These are phyloP conservation scores for Oceanites oceanicus DNA, from an alignment of 2,113 vertebrate genomes.

Conservation along the genomic window DNA sequence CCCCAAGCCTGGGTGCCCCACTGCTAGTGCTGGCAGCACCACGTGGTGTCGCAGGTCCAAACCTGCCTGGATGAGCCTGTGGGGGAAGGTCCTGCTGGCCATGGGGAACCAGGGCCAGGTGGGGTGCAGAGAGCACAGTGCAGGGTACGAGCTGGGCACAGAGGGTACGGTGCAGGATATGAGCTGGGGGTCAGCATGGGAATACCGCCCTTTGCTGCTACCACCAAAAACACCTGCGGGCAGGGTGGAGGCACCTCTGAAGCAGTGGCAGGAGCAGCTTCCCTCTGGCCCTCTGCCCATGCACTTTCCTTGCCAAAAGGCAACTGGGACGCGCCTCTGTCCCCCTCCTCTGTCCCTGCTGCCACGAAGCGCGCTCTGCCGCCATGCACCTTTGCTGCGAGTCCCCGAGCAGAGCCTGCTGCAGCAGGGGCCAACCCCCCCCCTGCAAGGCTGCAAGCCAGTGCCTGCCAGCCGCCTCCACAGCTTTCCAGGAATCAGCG, in stretches of 20 bases:
- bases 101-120: rapidly evolving
- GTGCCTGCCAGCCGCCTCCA: not conserved
- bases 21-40: not conserved
- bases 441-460: rapidly evolving
- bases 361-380: not conserved
- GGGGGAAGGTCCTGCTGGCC: rapidly evolving
- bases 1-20: not conserved
- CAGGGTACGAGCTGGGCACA: rapidly evolving
- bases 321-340: rapidly evolving
- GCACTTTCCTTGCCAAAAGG: not conserved
- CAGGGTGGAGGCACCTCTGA: not conserved
- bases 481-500: not conserved
- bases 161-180: not conserved
- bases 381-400: rapidly evolving
- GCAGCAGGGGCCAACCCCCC: not conserved
- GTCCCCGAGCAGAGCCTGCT: not conserved
- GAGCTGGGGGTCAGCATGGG: not conserved
- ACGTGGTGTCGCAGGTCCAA: not conserved
- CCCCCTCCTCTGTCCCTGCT: not conserved
- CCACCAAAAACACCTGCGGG: not conserved
- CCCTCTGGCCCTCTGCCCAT: not conserved
- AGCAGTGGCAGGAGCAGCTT: not conserved
- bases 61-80: not conserved
- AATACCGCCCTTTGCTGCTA: not conserved
- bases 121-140: rapidly evolving